Conservation (phyloP, 2,797 vertebrate genomes). For the Catharus ustulatus region DNA sequence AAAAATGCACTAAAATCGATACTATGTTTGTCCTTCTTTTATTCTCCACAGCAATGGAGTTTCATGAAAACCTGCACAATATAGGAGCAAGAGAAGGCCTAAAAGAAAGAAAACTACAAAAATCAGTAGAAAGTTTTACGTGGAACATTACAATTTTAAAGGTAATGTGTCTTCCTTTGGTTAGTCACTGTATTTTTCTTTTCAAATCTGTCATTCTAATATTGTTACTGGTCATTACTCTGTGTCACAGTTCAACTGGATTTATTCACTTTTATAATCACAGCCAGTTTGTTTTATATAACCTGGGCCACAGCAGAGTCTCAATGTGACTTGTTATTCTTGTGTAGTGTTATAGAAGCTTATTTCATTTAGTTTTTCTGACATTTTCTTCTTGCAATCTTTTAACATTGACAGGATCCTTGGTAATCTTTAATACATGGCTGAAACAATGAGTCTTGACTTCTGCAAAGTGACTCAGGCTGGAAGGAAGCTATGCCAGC, state of each 20-base stretch:
- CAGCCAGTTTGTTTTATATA: background rate
- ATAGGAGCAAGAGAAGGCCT: conserved; percentile 92
- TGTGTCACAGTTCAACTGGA: background rate
- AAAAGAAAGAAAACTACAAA: conserved; percentile 94
- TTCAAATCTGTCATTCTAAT: background rate
- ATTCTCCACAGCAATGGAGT: conserved; percentile 89
- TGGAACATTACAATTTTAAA: conserved; percentile 99
- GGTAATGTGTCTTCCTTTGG: conserved; percentile 76
- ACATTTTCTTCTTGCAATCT: background rate
- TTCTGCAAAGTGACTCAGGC: background rate
- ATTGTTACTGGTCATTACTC: background rate
- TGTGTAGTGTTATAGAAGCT: background rate
- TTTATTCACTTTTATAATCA: background rate
- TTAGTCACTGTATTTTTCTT: background rate
- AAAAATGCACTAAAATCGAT: background rate
- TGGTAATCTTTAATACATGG: background rate
- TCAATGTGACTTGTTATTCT: background rate
- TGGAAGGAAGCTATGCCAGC: background rate
- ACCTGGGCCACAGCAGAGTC: background rate
- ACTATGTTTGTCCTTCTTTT: conserved; percentile 12
- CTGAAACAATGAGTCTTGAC: background rate
- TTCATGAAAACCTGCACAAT: conserved; percentile 93
- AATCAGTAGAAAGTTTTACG: conserved; percentile 95
- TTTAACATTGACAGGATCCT: background rate
- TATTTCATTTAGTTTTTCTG: background rate